Evolutionary conservation across 2,797 vertebrate species (phyloP), one percentile per base, ranked within the genome.

Genomic region (Danionella dracula): DNA sequence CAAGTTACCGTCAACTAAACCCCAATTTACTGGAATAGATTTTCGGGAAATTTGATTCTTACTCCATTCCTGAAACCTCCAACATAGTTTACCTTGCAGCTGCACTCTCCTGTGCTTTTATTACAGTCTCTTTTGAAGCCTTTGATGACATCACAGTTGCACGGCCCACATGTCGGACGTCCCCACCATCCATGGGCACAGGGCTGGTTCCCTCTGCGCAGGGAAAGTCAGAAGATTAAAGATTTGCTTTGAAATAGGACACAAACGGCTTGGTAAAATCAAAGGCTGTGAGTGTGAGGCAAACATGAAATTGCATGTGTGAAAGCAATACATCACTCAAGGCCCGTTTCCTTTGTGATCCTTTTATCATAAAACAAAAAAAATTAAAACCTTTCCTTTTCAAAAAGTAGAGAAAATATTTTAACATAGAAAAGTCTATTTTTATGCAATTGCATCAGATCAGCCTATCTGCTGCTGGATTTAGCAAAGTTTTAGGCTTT

Each of bases 181-280:
- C 93, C 93, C 93, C 93, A 94, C 93, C 93, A 93, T 63, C 93
- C 93, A 57, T 79, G 87, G 70, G 92, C 89, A 83, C 93, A 94
- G 0, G 93, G 93, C 55, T 92, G 82, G 71, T 90, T 84, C 0
- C 90, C 80, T 79, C 93, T 94, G 72, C 27, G 54, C n/a, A 13
- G 0, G 41, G n/a, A 15, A 21, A 20, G 2, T 38, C 32, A 20
- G 41, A 55, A 37, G 23, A 19, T 20, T 38, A 31, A 15, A 8
- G 8, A 32, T 59, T 59, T 48, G 21, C 70, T 72, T 75, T 66
- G 37, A 51, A 56, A 55, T 29, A 15, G 54, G 37, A 71, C 50
- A 16, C 55, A 49, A 63, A 59, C 58, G 9, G 11, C 3, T 8
- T n/a, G 27, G 21, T 49, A 16, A 35, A 60, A 65, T 69, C 60